These are phyloP conservation scores for Rhagonycha lutea DNA, from an alignment of 2,888 invertebrate genomes.

Conservation along the genomic window DNA sequence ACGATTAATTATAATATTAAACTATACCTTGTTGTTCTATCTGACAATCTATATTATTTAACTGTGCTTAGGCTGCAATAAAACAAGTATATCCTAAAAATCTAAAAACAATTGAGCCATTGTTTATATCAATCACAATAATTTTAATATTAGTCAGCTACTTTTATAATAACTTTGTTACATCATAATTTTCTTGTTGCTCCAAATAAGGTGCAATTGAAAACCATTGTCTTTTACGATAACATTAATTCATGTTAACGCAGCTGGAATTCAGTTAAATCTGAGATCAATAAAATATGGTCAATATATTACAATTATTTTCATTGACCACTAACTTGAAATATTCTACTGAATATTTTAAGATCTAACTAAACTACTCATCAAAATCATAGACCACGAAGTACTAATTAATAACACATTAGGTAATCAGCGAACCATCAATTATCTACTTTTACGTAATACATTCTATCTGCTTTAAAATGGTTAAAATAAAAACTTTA, in stretches of 20 bases:
- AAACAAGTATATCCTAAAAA: background rate
- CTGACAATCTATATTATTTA: background rate
- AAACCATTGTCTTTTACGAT: background rate
- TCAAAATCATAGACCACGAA: background rate
- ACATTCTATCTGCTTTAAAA: background rate
- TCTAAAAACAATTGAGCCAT: background rate
- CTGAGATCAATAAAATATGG: background rate
- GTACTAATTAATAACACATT: background rate
- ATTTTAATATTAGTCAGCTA: background rate
- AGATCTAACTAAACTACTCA: background rate
- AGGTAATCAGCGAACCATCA: background rate
- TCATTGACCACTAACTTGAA: background rate
- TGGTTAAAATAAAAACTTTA: background rate
- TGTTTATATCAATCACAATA: background rate
- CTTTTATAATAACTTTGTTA: background rate
- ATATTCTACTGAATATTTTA: background rate
- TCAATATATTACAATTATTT: background rate
- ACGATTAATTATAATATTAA: background rate
- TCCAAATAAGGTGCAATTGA: background rate
- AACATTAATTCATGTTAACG: background rate
- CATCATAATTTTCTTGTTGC: background rate
- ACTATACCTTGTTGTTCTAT: background rate
- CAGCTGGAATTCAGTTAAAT: slow-evolving; percentile 6
- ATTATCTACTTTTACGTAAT: background rate
- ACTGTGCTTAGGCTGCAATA: background rate